phyloP scores from a whole-genome alignment of 2,113 vertebrate species.

The Salvelinus alpinus region DNA sequence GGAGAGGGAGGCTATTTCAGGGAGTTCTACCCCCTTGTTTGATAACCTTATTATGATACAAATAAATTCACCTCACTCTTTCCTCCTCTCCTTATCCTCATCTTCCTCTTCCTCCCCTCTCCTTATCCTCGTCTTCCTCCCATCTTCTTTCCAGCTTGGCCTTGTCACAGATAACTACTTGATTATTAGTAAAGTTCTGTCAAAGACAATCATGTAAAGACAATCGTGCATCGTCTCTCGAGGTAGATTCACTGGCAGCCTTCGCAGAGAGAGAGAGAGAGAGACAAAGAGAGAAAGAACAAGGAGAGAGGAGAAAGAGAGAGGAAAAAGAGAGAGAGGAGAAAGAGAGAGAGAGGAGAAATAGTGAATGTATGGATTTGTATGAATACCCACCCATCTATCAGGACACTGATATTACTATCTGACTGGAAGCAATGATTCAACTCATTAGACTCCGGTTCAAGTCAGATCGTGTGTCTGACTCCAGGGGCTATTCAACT shows the following conservation, averaged over 20 bases:
- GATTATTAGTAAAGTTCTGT: background rate
- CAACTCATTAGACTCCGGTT: too few species aligned
- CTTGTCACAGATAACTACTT: background rate
- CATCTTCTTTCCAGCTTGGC: background rate
- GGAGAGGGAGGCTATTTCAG: background rate
- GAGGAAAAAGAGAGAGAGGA: too few species aligned
- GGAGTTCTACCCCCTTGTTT: background rate
- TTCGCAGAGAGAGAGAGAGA: background rate
- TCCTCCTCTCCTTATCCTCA: background rate
- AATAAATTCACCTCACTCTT: background rate
- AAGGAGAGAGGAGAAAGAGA: too few species aligned
- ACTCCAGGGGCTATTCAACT: too few species aligned
- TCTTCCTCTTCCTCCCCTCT: too few species aligned
- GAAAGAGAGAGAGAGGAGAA: too few species aligned
- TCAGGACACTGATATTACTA: background rate
- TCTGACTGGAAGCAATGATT: background rate
- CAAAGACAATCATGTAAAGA: background rate
- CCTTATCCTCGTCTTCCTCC: too few species aligned
- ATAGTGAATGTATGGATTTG: background rate
- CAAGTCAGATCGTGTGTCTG: too few species aligned
- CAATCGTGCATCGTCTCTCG: background rate
- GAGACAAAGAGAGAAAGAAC: too few species aligned
- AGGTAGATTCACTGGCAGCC: background rate
- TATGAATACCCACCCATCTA: background rate
- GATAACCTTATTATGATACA: background rate